A percentile compares a stretch with the other conserved stretches of the same genome.
Conservation (phyloP, 2,888 invertebrate genomes). For the Tromatobia lineatoria region DNA sequence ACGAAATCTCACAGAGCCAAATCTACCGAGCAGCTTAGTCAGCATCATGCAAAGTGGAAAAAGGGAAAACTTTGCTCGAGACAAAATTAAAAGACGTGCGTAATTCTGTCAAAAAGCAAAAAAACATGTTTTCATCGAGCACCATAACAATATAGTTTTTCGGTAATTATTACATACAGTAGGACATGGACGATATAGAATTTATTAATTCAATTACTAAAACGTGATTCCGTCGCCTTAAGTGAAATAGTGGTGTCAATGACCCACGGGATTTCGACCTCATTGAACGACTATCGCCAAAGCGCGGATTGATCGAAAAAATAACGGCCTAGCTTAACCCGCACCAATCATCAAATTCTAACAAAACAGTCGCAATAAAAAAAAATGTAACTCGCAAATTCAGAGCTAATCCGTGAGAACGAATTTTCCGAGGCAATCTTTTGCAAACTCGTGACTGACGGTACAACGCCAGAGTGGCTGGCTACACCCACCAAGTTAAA, state of each 20-base stretch:
- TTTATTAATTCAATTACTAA: too few relatives aligned
- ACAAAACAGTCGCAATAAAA: constrained; percentile 9
- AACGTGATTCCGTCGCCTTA: too few relatives aligned
- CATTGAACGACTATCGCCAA: constrained; percentile 24
- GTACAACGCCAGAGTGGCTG: constrained; percentile 33
- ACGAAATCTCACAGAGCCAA: too few relatives aligned
- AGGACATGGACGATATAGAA: too few relatives aligned
- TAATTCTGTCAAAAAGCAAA: too few relatives aligned
- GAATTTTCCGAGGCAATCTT: constrained; percentile 53
- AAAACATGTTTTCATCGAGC: too few relatives aligned
- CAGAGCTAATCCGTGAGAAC: constrained; percentile 48
- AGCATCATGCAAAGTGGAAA: too few relatives aligned
- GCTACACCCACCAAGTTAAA: constrained; percentile 57
- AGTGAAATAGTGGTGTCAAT: constrained; percentile 13
- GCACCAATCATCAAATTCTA: constrained; percentile 3
- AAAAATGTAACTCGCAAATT: constrained; percentile 18
- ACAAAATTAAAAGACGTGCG: too few relatives aligned
- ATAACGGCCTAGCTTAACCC: constrained; percentile 20
- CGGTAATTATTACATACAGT: too few relatives aligned
- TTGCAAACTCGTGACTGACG: constrained; percentile 31
- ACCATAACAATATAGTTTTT: too few relatives aligned
- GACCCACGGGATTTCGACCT: constrained; percentile 42
- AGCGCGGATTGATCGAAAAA: constrained; percentile 31
- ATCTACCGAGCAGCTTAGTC: too few relatives aligned
- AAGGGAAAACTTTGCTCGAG: too few relatives aligned